Evolutionary conservation across 2,888 invertebrate species (phyloP).

Genomic region (Carpatolechia fugitivella): DNA sequence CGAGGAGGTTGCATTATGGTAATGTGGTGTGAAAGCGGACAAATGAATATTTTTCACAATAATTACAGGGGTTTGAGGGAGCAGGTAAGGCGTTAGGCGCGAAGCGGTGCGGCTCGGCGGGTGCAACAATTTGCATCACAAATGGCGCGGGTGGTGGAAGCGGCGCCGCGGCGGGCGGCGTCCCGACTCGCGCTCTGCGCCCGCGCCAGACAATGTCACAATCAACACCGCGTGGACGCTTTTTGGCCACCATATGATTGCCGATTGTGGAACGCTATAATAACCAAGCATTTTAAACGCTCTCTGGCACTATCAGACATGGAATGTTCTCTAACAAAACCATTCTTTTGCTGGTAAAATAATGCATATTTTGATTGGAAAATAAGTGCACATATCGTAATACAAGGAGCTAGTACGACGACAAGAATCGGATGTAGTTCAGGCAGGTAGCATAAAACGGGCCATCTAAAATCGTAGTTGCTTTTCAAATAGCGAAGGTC

Average conservation of each 20-base stretch:
- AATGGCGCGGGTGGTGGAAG: constrained; percentile 33
- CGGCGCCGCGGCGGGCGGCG: constrained; percentile 29
- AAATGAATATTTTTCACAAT: constrained; percentile 76
- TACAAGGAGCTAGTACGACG: too few species aligned
- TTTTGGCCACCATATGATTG: constrained; percentile 73
- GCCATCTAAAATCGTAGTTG: constrained; percentile 37
- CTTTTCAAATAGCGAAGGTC: constrained; percentile 44
- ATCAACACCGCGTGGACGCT: constrained; percentile 76
- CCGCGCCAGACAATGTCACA: constrained; percentile 74
- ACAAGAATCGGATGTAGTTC: too few species aligned
- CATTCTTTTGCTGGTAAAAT: neutral
- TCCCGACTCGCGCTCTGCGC: constrained; percentile 47
- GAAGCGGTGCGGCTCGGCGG: constrained; percentile 43
- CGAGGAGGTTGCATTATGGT: constrained; percentile 44
- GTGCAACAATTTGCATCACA: constrained; percentile 68
- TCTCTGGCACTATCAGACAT: neutral
- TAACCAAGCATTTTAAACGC: constrained; percentile 42
- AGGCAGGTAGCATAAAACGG: constrained; percentile 23
- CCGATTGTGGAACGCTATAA: constrained; percentile 68
- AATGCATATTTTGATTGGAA: too few species aligned
- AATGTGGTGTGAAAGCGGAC: constrained; percentile 55
- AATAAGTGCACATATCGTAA: too few species aligned
- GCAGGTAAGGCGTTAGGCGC: constrained; percentile 68
- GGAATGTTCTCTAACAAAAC: constrained; percentile 3
- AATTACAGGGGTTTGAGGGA: constrained; percentile 57